A percentile compares a stretch with the other conserved stretches of the same genome.
These are phyloP conservation scores for Cinclus cinclus DNA, from an alignment of 2,113 vertebrate species.

Conservation along the genomic window DNA sequence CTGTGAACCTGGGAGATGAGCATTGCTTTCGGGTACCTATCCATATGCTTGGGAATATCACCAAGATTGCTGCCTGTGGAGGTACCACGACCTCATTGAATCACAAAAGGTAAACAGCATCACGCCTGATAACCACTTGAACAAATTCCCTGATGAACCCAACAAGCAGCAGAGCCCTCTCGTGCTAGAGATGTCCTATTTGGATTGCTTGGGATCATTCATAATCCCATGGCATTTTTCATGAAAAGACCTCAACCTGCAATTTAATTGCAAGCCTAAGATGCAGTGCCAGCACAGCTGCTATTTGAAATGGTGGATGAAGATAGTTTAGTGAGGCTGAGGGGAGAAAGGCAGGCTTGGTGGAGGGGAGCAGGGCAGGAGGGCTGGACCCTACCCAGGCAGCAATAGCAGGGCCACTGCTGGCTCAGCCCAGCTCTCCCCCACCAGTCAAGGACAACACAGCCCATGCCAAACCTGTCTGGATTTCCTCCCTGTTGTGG, in stretches of 20 bases:
- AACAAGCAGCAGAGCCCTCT: background rate
- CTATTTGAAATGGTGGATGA: background rate
- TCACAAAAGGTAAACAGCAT: background rate
- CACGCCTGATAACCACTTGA: background rate
- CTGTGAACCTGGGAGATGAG: background rate
- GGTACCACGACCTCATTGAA: background rate
- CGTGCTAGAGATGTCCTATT: background rate
- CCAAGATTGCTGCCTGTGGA: background rate
- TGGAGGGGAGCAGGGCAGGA: background rate
- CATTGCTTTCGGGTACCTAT: background rate
- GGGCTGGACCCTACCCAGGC: accelerated
- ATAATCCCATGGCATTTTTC: background rate
- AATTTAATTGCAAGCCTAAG: background rate
- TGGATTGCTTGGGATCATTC: background rate
- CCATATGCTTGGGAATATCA: background rate
- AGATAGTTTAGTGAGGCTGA: background rate
- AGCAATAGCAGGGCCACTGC: background rate
- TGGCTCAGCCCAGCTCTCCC: background rate
- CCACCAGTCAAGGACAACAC: background rate
- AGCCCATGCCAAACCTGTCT: background rate
- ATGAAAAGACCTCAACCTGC: background rate
- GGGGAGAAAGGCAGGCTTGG: background rate
- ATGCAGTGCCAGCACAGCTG: background rate
- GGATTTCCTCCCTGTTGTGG: background rate
- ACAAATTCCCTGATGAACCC: background rate